Evolutionary conservation across 2,797 vertebrate genomes (phyloP).

Genomic region (Amniataba percoides): DNA sequence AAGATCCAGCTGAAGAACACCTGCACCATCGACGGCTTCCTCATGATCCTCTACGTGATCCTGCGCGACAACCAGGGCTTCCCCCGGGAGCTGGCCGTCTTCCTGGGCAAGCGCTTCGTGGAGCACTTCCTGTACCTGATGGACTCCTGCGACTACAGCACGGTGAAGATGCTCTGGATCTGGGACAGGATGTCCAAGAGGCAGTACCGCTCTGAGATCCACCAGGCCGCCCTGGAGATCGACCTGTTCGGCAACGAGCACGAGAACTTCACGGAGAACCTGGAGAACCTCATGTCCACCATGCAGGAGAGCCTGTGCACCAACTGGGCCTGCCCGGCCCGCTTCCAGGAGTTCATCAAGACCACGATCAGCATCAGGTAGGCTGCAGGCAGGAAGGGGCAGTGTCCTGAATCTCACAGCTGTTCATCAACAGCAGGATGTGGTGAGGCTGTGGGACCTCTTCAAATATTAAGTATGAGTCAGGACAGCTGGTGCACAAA

Average conservation of each 20-base stretch:
- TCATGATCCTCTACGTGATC: slow-evolving; percentile 93
- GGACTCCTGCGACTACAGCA: slow-evolving; percentile 93
- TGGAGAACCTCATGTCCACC: slow-evolving; percentile 92
- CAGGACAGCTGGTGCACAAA: slow-evolving; percentile 6
- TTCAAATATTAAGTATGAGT: background rate
- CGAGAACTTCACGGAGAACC: slow-evolving; percentile 93
- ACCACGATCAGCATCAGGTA: slow-evolving; percentile 91
- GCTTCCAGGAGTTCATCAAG: slow-evolving; percentile 87
- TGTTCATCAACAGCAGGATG: no score
- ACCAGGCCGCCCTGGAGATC: slow-evolving; percentile 89
- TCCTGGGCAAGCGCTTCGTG: slow-evolving; percentile 90
- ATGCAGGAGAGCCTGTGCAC: slow-evolving; percentile 92
- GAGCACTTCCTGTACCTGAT: slow-evolving; percentile 92
- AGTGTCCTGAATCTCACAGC: background rate
- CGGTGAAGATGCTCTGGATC: slow-evolving; percentile 94
- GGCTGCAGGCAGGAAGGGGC: slow-evolving; percentile 14
- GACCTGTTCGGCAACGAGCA: slow-evolving; percentile 95
- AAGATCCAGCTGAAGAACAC: slow-evolving; percentile 92
- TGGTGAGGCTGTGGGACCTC: no score
- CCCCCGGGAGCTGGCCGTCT: slow-evolving; percentile 87
- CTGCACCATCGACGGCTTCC: slow-evolving; percentile 94
- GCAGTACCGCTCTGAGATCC: slow-evolving; percentile 90
- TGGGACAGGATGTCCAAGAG: slow-evolving; percentile 93
- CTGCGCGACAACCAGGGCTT: slow-evolving; percentile 91
- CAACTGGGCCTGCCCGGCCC: slow-evolving; percentile 86